These are phyloP conservation scores for Maniola jurtina DNA, from an alignment of 1,140 invertebrate species.

Conservation along the genomic window DNA sequence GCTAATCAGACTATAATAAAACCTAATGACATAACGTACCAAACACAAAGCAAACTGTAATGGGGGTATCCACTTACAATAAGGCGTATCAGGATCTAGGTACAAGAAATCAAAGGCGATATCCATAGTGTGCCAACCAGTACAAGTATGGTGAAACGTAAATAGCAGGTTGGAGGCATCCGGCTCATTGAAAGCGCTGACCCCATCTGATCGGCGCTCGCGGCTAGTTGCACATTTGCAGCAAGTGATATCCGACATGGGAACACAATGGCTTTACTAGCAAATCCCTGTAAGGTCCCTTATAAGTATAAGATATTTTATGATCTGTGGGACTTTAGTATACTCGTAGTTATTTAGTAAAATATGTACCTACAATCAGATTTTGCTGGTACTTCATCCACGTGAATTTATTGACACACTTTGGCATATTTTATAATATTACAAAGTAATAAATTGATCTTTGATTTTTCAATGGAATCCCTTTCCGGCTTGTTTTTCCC, in stretches of 20 bases:
- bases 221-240: slow-evolving; percentile 61
- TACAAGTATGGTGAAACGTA: slow-evolving; percentile 73
- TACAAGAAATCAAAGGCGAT: slow-evolving; percentile 60
- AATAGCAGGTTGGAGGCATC: slow-evolving; percentile 75
- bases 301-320: slow-evolving; percentile 13
- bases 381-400: too few species aligned
- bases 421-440: too few species aligned
- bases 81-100: slow-evolving; percentile 44
- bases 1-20: background rate
- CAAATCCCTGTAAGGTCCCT: slow-evolving; percentile 38
- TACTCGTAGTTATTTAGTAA: background rate
- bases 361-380: background rate
- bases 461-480: too few species aligned
- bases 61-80: slow-evolving; percentile 28
- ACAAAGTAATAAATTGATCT: too few species aligned
- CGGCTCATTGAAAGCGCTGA: slow-evolving; percentile 77
- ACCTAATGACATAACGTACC: background rate
- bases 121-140: slow-evolving; percentile 72
- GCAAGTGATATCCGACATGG: slow-evolving; percentile 54
- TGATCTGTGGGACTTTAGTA: background rate
- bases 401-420: too few species aligned
- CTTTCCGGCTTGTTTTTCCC: too few species aligned
- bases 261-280: slow-evolving; percentile 43
- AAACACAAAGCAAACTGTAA: slow-evolving; percentile 12
- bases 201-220: slow-evolving; percentile 71